Base-by-base conservation (phyloP, 1,140 invertebrate species). In the Drosophila pseudoobscura region DNA sequence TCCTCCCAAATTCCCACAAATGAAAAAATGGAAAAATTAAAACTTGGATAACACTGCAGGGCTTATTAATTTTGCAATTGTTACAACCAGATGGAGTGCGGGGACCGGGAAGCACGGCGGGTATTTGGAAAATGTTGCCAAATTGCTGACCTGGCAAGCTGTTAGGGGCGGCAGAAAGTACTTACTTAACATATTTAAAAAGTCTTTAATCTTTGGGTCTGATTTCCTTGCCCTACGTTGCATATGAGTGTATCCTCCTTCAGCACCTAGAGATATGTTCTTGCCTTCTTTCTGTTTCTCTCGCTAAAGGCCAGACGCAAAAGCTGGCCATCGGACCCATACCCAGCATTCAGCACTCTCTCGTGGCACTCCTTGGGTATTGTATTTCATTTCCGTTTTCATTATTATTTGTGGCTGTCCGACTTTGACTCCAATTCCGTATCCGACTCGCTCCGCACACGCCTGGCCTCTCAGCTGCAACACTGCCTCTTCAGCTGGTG, bases 301-400 rank as follows among this genome's bases (percentile, higher is more conserved):
- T 45, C 26, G 35, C 15, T 35, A 11, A 58, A 47, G 47, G 55
- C 35, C 43, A 46, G n/a, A 11, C 55, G 26, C 13, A 9, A 26
- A 20, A 20, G 53, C 47, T 20, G 50, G n/a, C 1, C 1, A 9
- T 11, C 49, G 46, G 17, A 26, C n/a, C 15, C 39, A 54, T 49
- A 45, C 22, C 6, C 24, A 26, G 24, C 4, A 59, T 61, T 72
- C 57, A 62, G 58, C 57, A 66, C 2, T 68, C 64, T 78, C 78
- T 85, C 74, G 15, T 45, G 55, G 61, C 44, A 80, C 72, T 87
- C 68, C 70, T 84, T 7, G 80, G 78, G 82, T 88, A 88, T 87
- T 87, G 82, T 87, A 75, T 87, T 87, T 87, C 82, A 87, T 87
- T 87, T 87, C 82, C 82, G 82, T 82, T 88, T 78, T 84, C 84